Conservation (phyloP, 2,888 invertebrate genomes). For the Mantis religiosa region DNA sequence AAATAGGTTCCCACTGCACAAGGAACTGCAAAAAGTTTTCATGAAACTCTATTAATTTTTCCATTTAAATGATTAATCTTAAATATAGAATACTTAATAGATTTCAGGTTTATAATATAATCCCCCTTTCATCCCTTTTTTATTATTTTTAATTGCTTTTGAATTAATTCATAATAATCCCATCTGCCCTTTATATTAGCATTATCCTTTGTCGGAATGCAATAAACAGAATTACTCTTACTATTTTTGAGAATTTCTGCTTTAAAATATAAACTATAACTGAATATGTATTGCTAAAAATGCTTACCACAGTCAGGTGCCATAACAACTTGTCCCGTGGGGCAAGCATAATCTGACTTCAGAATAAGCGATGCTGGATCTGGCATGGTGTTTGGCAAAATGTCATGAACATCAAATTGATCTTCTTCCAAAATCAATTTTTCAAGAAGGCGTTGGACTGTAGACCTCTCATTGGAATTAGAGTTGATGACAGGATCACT, state of each 20-base stretch:
- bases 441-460: conserved; percentile 78
- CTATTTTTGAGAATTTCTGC: too few species aligned
- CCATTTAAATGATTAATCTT: neutral
- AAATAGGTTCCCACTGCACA: conserved; percentile 89
- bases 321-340: conserved; percentile 88
- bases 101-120: too few species aligned
- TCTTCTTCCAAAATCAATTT: conserved; percentile 89
- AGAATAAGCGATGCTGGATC: conserved; percentile 84
- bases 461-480: conserved; percentile 81
- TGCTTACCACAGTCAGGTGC: conserved; percentile 84
- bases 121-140: too few species aligned
- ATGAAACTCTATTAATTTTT: neutral
- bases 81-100: too few species aligned
- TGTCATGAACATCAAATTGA: conserved; percentile 89
- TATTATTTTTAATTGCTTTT: too few species aligned
- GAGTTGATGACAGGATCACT: conserved; percentile 87
- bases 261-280: too few species aligned
- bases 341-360: conserved; percentile 90
- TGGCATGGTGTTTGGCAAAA: conserved; percentile 89
- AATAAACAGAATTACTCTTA: too few species aligned
- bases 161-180: too few species aligned
- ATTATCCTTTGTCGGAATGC: too few species aligned
- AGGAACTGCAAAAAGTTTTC: conserved; percentile 57
- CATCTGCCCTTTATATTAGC: too few species aligned
- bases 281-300: neutral